Conservation (phyloP, 2,797 vertebrate genomes). For the Loriculus beryllinus region DNA sequence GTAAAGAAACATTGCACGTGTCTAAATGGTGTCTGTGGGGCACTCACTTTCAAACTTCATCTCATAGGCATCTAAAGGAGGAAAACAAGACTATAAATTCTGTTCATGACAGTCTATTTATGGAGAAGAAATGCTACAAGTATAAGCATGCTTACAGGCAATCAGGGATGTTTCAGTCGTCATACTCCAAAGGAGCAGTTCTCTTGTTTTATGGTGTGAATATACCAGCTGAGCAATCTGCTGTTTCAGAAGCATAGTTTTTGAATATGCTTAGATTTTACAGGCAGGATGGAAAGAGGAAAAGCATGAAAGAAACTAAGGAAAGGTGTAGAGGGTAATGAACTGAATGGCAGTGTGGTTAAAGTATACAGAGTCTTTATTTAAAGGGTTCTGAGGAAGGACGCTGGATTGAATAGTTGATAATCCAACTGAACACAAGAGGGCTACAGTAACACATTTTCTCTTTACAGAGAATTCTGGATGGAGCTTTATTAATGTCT, state of each 20-base stretch:
- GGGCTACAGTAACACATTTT: slow-evolving; percentile 40
- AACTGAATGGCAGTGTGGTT: neutral
- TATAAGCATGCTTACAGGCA: neutral
- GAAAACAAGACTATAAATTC: neutral
- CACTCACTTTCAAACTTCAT: neutral
- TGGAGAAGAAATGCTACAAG: neutral
- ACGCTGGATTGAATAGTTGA: neutral
- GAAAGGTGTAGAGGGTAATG: neutral
- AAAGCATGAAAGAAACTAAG: neutral
- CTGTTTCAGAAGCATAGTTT: neutral
- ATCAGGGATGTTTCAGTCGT: neutral
- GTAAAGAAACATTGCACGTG: accelerated
- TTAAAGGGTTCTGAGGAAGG: neutral
- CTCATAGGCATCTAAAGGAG: neutral
- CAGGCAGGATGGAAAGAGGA: neutral
- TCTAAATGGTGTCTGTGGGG: neutral
- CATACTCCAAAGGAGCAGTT: neutral
- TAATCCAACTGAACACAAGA: slow-evolving; percentile 56
- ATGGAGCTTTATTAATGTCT: neutral
- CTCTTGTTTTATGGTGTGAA: neutral
- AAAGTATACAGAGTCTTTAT: neutral
- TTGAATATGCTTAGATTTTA: neutral
- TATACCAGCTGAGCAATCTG: neutral
- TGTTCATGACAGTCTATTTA: neutral
- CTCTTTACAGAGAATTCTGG: neutral